Evolutionary conservation across 2,888 invertebrate genomes (phyloP).

Genomic region (Pteria penguin): DNA sequence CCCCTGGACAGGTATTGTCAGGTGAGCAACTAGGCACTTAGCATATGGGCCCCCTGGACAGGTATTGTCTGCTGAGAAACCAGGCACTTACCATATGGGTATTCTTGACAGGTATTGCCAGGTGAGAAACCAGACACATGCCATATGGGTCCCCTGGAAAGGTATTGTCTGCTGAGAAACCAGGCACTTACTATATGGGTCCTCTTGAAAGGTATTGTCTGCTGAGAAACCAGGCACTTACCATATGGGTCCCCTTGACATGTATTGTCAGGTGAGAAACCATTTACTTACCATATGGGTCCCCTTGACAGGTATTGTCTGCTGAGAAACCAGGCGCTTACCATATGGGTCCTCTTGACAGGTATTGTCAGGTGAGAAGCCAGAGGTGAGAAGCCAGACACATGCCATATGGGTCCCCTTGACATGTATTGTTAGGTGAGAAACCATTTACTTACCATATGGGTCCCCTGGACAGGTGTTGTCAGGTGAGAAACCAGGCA

Average conservation of each 20-base stretch:
- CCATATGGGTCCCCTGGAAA: slow-evolving; percentile 91
- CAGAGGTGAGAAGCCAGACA: slow-evolving; percentile 76
- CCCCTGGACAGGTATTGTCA: slow-evolving; percentile 92
- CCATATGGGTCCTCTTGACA: slow-evolving; percentile 91
- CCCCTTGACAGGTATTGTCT: slow-evolving; percentile 92
- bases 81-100: slow-evolving; percentile 84
- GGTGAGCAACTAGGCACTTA: slow-evolving; percentile 81
- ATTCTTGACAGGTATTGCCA: slow-evolving; percentile 92
- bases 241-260: slow-evolving; percentile 91
- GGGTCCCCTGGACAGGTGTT: slow-evolving; percentile 91
- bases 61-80: slow-evolving; percentile 84
- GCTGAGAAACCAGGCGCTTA: slow-evolving; percentile 81
- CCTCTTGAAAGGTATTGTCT: slow-evolving; percentile 92
- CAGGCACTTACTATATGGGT: slow-evolving; percentile 84
- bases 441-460: slow-evolving; percentile 83
- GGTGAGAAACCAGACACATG: slow-evolving; percentile 81
- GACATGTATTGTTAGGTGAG: slow-evolving; percentile 88
- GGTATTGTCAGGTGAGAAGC: slow-evolving; percentile 84
- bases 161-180: slow-evolving; percentile 84
- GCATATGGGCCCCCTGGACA: slow-evolving; percentile 91
- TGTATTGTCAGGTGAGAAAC: slow-evolving; percentile 84
- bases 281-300: slow-evolving; percentile 84
- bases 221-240: slow-evolving; percentile 81
- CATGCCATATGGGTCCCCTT: slow-evolving; percentile 87
- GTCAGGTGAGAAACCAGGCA: slow-evolving; percentile 83